Evolutionary conservation across 2,113 vertebrate genomes (phyloP).

Genomic region (Menidia beryllina): DNA sequence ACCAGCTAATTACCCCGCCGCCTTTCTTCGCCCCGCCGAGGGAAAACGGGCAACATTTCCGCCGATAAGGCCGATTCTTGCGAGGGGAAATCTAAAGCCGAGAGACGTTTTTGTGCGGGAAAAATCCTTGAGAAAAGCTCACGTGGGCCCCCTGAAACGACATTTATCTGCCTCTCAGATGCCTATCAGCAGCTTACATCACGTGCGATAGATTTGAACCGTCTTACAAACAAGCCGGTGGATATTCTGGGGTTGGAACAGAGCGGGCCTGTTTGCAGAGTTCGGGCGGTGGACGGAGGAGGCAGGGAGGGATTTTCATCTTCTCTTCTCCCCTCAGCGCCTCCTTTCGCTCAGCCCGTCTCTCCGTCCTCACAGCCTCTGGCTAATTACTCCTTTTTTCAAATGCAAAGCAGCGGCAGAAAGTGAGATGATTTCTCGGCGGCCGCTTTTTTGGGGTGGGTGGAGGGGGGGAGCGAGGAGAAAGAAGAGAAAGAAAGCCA

Average conservation of each 20-base stretch:
- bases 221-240: background rate
- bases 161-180: background rate
- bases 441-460: no score
- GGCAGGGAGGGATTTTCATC: conserved; percentile 31
- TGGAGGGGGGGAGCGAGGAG: conserved; percentile 44
- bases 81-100: no score
- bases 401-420: conserved; percentile 83
- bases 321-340: conserved; percentile 30
- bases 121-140: background rate
- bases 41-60: no score
- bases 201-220: conserved; percentile 12
- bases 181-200: background rate
- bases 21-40: no score
- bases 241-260: background rate
- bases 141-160: background rate
- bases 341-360: conserved; percentile 30
- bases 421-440: conserved; percentile 85
- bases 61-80: no score
- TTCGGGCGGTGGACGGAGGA: conserved; percentile 35
- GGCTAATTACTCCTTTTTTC: conserved; percentile 84
- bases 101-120: no score
- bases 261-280: conserved; percentile 33
- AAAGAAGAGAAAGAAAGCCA: conserved; percentile 66
- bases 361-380: conserved; percentile 54
- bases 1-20: no score